Conservation (phyloP, 2,113 vertebrate species). For the Gobius niger region DNA sequence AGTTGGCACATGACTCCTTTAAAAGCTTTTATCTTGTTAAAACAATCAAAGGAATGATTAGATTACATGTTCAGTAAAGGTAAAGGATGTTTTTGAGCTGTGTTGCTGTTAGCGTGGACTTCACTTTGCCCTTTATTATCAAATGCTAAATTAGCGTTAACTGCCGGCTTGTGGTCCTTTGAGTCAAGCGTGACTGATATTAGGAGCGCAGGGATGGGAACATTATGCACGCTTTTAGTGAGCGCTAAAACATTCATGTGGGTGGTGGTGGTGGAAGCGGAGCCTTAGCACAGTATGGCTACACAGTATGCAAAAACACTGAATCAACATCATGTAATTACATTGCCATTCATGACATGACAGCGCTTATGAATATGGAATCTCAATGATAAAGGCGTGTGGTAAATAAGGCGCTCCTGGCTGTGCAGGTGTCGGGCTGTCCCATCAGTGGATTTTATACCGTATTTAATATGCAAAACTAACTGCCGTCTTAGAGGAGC, state of each 20-base stretch:
- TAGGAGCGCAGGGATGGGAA: conserved; percentile 17
- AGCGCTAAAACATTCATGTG: conserved; percentile 4
- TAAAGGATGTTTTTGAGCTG: background rate
- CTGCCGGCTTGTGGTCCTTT: conserved; percentile 27
- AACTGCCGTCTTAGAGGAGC: no score
- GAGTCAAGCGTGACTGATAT: conserved; percentile 38
- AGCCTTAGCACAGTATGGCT: background rate
- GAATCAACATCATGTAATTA: background rate
- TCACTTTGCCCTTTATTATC: conserved; percentile 54
- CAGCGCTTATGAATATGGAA: background rate
- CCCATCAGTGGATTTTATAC: background rate
- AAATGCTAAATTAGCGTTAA: conserved; percentile 67
- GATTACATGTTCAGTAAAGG: background rate
- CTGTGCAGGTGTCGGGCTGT: background rate
- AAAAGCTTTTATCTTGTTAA: no score
- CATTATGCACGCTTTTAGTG: conserved; percentile 17
- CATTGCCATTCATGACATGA: background rate
- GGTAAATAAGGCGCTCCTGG: background rate
- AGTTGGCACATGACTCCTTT: no score
- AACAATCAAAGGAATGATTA: background rate
- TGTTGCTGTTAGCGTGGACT: conserved; percentile 24
- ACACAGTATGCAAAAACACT: background rate
- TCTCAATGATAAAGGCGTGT: background rate
- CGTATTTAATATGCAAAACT: no score
- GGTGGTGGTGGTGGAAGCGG: background rate